phyloP scores from a whole-genome alignment of 2,888 invertebrate species.

The Conchocele bisecta region DNA sequence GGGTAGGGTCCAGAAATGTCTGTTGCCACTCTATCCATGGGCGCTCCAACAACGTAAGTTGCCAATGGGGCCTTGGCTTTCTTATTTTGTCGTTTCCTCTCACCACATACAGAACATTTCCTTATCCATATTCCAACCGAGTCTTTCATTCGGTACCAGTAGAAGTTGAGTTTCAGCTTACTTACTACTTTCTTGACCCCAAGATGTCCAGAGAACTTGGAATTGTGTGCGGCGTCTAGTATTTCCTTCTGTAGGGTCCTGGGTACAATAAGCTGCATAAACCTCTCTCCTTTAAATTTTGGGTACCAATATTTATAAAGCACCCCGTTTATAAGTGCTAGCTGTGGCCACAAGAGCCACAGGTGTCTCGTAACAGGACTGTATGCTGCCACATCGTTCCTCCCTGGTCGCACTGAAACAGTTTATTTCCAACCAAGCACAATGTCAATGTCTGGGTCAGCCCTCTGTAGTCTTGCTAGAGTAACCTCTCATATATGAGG shows the following conservation, averaged over 20 bases:
- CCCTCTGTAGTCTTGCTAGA: not conserved
- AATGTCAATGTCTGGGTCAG: not conserved
- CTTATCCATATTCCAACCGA: slow-evolving; percentile 4
- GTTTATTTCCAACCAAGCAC: not conserved
- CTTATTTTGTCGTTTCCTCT: not conserved
- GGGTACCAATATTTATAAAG: slow-evolving; percentile 13
- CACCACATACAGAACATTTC: slow-evolving; percentile 12
- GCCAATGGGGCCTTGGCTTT: slow-evolving; percentile 2
- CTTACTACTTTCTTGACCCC: slow-evolving; percentile 10
- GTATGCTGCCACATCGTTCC: slow-evolving; percentile 1
- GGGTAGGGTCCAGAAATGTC: slow-evolving; percentile 1
- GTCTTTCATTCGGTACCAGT: slow-evolving; percentile 8
- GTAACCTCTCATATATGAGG: not conserved
- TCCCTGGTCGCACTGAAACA: not conserved
- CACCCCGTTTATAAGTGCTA: slow-evolving; percentile 6
- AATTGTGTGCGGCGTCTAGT: slow-evolving; percentile 2
- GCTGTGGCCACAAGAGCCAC: slow-evolving; percentile 16
- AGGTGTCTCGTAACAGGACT: slow-evolving; percentile 1
- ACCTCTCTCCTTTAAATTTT: not conserved
- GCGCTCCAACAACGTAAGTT: slow-evolving; percentile 1
- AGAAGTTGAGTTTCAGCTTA: slow-evolving; percentile 7
- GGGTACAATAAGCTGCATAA: slow-evolving; percentile 5
- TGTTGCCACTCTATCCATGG: slow-evolving; percentile 1
- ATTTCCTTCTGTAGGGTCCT: not conserved
- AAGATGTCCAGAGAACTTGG: slow-evolving; percentile 5